These are phyloP conservation scores for Perithous albicinctus DNA, from an alignment of 2,888 invertebrate genomes.

Conservation along the genomic window DNA sequence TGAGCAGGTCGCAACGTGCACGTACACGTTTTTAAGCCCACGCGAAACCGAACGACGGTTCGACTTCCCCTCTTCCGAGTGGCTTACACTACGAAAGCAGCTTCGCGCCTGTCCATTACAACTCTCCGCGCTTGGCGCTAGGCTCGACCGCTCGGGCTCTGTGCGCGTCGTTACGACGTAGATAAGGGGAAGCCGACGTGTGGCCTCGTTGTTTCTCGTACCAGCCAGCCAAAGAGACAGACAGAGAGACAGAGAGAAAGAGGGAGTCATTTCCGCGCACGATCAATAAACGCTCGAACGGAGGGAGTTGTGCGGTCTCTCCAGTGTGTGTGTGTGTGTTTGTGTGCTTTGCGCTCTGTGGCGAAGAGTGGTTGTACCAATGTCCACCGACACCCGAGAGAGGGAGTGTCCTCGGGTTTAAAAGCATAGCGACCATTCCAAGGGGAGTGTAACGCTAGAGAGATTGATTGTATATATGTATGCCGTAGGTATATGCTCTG, in stretches of 20 bases:
- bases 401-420: constrained; percentile 12
- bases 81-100: not conserved
- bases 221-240: no score
- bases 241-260: no score
- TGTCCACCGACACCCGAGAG: no score
- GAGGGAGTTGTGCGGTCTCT: not conserved
- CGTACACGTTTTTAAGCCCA: constrained; percentile 32
- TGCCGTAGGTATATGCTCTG: no score
- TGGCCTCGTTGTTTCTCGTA: constrained; percentile 40
- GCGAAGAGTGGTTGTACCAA: no score
- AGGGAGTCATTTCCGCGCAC: constrained; percentile 17
- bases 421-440: constrained; percentile 21
- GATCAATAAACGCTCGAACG: not conserved
- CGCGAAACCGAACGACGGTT: constrained; percentile 14
- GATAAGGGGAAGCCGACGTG: constrained; percentile 39
- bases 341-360: no score
- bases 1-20: not conserved
- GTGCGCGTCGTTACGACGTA: constrained; percentile 39
- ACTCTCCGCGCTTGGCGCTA: not conserved
- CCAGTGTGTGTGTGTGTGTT: not conserved
- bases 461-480: not conserved
- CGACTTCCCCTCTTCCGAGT: constrained; percentile 20
- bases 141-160: not conserved
- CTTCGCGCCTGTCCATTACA: constrained; percentile 12
- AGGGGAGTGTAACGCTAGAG: not conserved